Evolutionary conservation across 1,140 invertebrate genomes (phyloP).

Genomic region (Melipona quadrifasciata): DNA sequence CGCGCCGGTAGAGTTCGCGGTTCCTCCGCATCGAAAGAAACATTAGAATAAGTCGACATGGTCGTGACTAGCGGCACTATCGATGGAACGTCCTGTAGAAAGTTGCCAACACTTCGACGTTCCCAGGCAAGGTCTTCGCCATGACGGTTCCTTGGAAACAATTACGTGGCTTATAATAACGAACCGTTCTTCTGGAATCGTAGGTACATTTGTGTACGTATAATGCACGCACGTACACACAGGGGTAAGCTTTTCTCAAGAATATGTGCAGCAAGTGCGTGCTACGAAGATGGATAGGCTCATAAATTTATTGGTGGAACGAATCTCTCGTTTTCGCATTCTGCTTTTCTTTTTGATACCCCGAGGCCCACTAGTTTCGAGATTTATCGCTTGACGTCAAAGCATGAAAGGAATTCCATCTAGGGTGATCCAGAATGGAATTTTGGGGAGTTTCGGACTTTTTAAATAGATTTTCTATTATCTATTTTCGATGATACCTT

Average conservation of each 20-base stretch:
- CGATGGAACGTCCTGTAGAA: conserved; percentile 68
- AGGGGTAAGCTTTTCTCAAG: conserved; percentile 43
- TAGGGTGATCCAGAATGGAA: conserved; percentile 1
- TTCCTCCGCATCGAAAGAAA: conserved; percentile 17
- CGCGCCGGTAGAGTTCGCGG: not conserved
- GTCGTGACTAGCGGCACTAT: conserved; percentile 69
- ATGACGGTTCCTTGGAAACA: conserved; percentile 77
- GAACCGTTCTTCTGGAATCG: conserved; percentile 70
- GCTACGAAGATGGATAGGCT: conserved; percentile 72
- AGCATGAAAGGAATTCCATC: conserved; percentile 37
- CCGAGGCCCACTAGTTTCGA: conserved; percentile 32
- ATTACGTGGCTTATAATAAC: conserved; percentile 78
- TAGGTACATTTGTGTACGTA: conserved; percentile 45
- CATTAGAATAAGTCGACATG: conserved; percentile 54
- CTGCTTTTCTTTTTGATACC: conserved; percentile 28
- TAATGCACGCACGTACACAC: conserved; percentile 7
- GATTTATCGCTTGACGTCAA: conserved; percentile 60
- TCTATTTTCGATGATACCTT: no score
- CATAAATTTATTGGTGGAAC: conserved; percentile 74
- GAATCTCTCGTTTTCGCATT: conserved; percentile 60
- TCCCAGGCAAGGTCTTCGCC: conserved; percentile 76
- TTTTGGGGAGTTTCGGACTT: not conserved
- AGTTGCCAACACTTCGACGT: conserved; percentile 67
- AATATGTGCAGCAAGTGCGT: conserved; percentile 50
- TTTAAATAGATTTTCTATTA: not conserved